Evolutionary conservation across 1,140 invertebrate species (phyloP).

Genomic region (Drosophila malerkotliana): DNA sequence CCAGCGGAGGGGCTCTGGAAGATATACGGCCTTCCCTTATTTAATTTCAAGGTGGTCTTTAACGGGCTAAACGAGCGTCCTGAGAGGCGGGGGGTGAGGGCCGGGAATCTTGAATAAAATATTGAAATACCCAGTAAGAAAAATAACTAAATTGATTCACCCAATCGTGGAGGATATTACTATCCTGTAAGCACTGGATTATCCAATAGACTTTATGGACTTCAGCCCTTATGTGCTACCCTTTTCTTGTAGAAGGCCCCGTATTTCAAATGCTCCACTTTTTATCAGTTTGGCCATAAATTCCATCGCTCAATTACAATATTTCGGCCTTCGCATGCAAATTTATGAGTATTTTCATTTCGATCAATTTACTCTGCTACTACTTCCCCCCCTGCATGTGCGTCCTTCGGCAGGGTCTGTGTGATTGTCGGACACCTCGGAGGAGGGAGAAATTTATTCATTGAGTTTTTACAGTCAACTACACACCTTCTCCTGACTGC

Average conservation of each 20-base stretch:
- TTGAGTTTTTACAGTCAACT: slow-evolving; percentile 82
- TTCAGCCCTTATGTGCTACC: not conserved
- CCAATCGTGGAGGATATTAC: not conserved
- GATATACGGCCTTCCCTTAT: slow-evolving; percentile 50
- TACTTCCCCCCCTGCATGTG: slow-evolving; percentile 37
- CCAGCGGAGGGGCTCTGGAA: not conserved
- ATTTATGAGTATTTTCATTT: slow-evolving; percentile 76
- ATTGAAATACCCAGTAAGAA: not conserved
- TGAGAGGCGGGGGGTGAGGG: not conserved
- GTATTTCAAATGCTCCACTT: slow-evolving; percentile 36
- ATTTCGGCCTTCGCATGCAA: slow-evolving; percentile 56
- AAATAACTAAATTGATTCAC: too few species aligned
- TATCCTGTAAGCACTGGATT: not conserved
- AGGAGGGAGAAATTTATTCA: slow-evolving; percentile 73
- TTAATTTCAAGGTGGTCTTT: slow-evolving; percentile 63
- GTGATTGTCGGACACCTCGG: slow-evolving; percentile 37
- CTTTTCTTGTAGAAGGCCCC: not conserved
- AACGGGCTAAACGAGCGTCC: slow-evolving; percentile 56
- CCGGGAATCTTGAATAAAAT: too few species aligned
- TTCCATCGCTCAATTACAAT: slow-evolving; percentile 68
- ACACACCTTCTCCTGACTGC: slow-evolving; percentile 70
- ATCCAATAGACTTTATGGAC: not conserved
- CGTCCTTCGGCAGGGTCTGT: slow-evolving; percentile 1
- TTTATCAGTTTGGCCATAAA: slow-evolving; percentile 43
- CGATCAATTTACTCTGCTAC: slow-evolving; percentile 69